Base-by-base conservation (phyloP, 2,113 vertebrate species). In the Caretta caretta region DNA sequence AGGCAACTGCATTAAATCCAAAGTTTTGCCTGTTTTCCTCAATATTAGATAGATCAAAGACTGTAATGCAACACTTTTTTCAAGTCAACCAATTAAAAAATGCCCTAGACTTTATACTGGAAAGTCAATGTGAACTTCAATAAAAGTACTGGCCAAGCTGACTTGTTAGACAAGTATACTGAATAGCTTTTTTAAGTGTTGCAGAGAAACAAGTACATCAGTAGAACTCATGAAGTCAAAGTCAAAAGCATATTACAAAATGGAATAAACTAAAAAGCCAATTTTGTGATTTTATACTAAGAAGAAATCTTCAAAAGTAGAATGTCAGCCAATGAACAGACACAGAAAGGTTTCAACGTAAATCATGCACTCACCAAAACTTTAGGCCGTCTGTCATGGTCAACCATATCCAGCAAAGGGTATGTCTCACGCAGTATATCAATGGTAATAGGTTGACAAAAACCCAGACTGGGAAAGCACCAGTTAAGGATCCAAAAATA, bases 381-480 rank as follows among this genome's bases (percentile, higher is more conserved):
- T 1, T 59, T 97, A 25, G 99, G 98, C 42, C 97, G 98, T 81
- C 98, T 97, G 92, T 98, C 98, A 83, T 99, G 99, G 86, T 99
- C 99, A 93, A 99, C 98, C 93, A 98, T 99, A 96, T 99, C 99
- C 86, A 99, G 98, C 95, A 99, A 98, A 5, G 99, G 99, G 93
- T 98, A 98, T 1, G 98, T 98, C 94, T 99, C 98, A 72, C 98
- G 88, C 62, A 99, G 72, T 75, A 98, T 97, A 89, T 99, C 99
- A 0, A 99, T 97, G 83, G 97, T 99, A 88, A 99, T 96, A 16
- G 99, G 98, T 0, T 98, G 99, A 83, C 98, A 97, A 92, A 99
- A 99, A 29, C 99, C 99, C 89, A 99, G 96, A 94, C 99, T 99
- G 92, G 91, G 57, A 3, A 93, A 78, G 95, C 72, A 9, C 6